These are phyloP conservation scores for Episyrphus balteatus DNA, from an alignment of 1,140 invertebrate species.

Conservation along the genomic window DNA sequence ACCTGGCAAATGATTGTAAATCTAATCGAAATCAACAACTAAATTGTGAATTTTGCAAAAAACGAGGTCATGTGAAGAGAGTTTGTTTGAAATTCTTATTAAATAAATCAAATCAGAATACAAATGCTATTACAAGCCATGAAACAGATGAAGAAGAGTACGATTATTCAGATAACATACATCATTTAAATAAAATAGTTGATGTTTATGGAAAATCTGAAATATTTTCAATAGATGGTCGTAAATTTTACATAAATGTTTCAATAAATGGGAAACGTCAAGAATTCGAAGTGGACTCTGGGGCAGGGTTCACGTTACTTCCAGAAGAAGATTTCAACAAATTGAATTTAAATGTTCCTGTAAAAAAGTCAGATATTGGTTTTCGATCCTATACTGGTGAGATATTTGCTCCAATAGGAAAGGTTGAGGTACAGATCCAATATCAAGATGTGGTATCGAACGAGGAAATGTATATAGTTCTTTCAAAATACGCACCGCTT, in stretches of 20 bases:
- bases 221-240: background rate
- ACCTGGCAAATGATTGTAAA: slow-evolving; percentile 1
- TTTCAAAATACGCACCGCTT: background rate
- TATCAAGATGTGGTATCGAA: background rate
- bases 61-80: background rate
- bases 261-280: background rate
- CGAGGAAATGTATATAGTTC: background rate
- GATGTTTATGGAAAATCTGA: background rate
- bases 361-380: background rate
- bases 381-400: slow-evolving; percentile 1
- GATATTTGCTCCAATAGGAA: background rate
- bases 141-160: background rate
- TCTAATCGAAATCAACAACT: slow-evolving; percentile 1
- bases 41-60: slow-evolving; percentile 1
- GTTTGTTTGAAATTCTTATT: background rate
- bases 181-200: background rate
- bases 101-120: background rate
- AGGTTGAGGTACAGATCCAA: background rate
- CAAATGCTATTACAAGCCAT: background rate
- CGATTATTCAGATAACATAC: background rate
- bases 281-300: slow-evolving; percentile 4
- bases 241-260: slow-evolving; percentile 1
- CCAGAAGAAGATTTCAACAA: slow-evolving; percentile 1
- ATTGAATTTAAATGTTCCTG: background rate
- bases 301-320: background rate